These are phyloP conservation scores for Masticophis lateralis DNA, from an alignment of 2,797 vertebrate genomes.

Conservation along the genomic window DNA sequence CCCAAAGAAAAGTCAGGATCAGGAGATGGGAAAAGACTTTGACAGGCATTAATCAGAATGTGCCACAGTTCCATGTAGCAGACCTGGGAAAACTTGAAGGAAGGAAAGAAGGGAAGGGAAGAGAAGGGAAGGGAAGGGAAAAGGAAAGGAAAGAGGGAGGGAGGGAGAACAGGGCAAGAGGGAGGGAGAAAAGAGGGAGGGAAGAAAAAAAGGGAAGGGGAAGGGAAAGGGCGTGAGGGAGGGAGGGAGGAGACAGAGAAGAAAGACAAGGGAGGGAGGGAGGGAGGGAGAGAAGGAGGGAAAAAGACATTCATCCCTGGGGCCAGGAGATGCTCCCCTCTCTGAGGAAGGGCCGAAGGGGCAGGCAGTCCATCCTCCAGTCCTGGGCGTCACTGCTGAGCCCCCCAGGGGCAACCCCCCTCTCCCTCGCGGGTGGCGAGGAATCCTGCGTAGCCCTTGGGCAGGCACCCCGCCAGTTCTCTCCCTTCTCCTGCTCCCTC, in stretches of 20 bases:
- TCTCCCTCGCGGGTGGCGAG: no score
- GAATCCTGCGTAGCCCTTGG: background rate
- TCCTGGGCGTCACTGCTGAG: no score
- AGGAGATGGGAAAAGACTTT: background rate
- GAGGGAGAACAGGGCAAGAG: background rate
- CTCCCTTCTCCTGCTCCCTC: background rate
- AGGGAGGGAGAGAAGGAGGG: no score
- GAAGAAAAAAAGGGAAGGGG: no score
- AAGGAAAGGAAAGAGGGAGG: background rate
- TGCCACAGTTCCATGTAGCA: background rate
- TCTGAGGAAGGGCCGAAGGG: no score
- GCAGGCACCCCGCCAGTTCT: background rate
- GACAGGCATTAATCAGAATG: background rate
- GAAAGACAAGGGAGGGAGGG: background rate
- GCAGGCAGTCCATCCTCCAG: no score
- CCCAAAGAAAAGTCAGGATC: background rate
- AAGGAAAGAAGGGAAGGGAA: background rate
- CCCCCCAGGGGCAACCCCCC: no score
- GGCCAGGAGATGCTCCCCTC: background rate
- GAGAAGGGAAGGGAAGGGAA: no score
- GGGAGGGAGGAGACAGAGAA: background rate
- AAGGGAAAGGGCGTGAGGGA: no score
- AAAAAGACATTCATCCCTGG: no score
- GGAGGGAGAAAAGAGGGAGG: background rate
- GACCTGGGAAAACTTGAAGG: background rate